phyloP scores from a whole-genome alignment of 2,888 invertebrate genomes.

The Hyposoter didymator region DNA sequence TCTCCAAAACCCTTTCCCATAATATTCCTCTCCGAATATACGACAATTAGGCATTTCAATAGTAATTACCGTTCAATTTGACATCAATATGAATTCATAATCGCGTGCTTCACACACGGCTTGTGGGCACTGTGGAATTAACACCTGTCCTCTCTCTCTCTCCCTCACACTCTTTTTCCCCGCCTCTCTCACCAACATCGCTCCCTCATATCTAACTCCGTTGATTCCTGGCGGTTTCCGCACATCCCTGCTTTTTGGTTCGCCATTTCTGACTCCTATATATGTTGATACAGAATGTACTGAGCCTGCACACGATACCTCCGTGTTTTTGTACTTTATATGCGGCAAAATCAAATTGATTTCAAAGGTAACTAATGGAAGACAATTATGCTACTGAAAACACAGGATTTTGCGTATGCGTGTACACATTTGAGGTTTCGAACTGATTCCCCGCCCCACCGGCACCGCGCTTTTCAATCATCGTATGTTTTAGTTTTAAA shows the following conservation, averaged over 20 bases:
- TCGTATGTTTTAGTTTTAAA: neutral
- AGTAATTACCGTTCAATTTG: conserved; percentile 76
- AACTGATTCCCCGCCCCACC: too few relatives aligned
- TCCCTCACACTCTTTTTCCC: neutral
- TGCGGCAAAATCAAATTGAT: neutral
- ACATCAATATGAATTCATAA: conserved; percentile 77
- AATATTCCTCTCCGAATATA: conserved; percentile 71
- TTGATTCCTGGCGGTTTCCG: conserved; percentile 34
- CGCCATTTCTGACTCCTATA: neutral
- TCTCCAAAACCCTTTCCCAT: conserved; percentile 25
- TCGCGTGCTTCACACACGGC: conserved; percentile 59
- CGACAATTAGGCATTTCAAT: conserved; percentile 77
- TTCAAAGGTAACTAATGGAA: conserved; percentile 16
- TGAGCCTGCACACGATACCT: neutral
- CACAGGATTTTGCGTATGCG: neutral
- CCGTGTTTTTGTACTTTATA: conserved; percentile 5
- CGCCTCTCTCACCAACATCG: neutral
- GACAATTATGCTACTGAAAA: conserved; percentile 28
- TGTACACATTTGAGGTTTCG: neutral
- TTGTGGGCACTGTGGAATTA: conserved; percentile 69
- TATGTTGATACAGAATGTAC: neutral
- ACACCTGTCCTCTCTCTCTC: conserved; percentile 42
- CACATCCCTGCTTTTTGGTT: conserved; percentile 36
- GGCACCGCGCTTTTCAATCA: neutral
- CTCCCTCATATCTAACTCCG: conserved; percentile 13